Conservation (phyloP, 2,113 vertebrate species). For the Sander vitreus region DNA sequence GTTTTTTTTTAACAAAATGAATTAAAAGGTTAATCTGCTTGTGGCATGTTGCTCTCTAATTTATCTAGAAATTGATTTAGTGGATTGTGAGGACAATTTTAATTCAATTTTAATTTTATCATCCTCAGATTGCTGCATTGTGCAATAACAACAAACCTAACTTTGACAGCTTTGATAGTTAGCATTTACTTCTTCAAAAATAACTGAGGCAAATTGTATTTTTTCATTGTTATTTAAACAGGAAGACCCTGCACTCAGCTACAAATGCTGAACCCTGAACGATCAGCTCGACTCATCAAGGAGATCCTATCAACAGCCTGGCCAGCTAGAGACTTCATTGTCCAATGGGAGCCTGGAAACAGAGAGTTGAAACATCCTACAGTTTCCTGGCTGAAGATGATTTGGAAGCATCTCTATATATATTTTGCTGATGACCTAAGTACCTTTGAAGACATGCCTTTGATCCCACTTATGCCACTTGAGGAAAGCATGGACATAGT, state of each 20-base stretch:
- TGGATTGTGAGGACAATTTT: background rate
- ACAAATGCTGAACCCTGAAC: slow-evolving; percentile 92
- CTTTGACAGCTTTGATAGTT: background rate
- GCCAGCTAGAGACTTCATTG: slow-evolving; percentile 91
- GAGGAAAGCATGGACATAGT: slow-evolving; percentile 83
- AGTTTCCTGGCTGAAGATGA: slow-evolving; percentile 92
- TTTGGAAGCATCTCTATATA: slow-evolving; percentile 97
- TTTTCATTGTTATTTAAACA: slow-evolving; percentile 75
- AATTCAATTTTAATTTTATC: too few relatives aligned
- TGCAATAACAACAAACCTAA: slow-evolving; percentile 18
- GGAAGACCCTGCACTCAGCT: slow-evolving; percentile 96
- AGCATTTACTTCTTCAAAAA: slow-evolving; percentile 13
- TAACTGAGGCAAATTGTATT: background rate
- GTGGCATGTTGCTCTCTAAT: background rate
- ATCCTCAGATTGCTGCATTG: background rate
- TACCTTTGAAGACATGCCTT: slow-evolving; percentile 96
- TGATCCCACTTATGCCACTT: slow-evolving; percentile 90
- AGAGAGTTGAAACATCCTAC: slow-evolving; percentile 90
- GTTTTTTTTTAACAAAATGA: background rate
- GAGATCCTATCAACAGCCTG: slow-evolving; percentile 91
- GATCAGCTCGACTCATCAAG: slow-evolving; percentile 95
- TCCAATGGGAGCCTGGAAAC: slow-evolving; percentile 91
- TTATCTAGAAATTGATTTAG: background rate
- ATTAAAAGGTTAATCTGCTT: background rate
- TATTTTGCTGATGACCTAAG: slow-evolving; percentile 94